Evolutionary conservation across 2,797 vertebrate genomes (phyloP).

Genomic region (Poecilia gillii): DNA sequence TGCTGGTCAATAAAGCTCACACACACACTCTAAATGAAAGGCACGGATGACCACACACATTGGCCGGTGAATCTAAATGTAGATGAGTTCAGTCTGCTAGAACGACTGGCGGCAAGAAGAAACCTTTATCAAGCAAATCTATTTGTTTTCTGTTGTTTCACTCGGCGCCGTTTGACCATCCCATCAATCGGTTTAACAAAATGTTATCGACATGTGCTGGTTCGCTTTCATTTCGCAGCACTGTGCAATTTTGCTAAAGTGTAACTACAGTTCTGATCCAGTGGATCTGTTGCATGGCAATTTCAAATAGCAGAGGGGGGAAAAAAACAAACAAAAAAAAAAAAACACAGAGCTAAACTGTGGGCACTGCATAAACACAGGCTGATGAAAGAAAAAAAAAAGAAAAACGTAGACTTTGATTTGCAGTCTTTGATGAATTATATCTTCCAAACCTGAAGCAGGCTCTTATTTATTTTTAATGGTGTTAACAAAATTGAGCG

Average conservation of each 20-base stretch:
- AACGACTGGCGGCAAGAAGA: slow-evolving; percentile 65
- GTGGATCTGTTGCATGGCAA: slow-evolving; percentile 6
- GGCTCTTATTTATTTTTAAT: slow-evolving; percentile 28
- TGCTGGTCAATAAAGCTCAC: slow-evolving; percentile 71
- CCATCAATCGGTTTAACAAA: slow-evolving; percentile 56
- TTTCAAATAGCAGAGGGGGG: slow-evolving; percentile 15
- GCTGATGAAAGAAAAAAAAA: not conserved
- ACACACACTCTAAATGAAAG: slow-evolving; percentile 52
- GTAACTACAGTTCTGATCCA: slow-evolving; percentile 40
- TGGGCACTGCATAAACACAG: not conserved
- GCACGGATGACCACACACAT: slow-evolving; percentile 75
- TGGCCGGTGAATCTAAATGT: slow-evolving; percentile 73
- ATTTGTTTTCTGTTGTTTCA: slow-evolving; percentile 60
- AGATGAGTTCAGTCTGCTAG: slow-evolving; percentile 70
- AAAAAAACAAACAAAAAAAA: slow-evolving; percentile 21
- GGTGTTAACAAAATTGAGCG: slow-evolving; percentile 21
- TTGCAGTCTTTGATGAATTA: slow-evolving; percentile 51
- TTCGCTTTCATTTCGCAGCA: slow-evolving; percentile 35
- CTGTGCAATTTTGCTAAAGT: slow-evolving; percentile 29
- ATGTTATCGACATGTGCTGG: slow-evolving; percentile 49
- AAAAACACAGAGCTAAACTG: slow-evolving; percentile 7
- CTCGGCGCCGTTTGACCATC: slow-evolving; percentile 23
- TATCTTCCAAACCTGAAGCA: slow-evolving; percentile 25
- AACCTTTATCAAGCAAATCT: slow-evolving; percentile 74
- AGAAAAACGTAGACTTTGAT: slow-evolving; percentile 12